These are phyloP conservation scores for Orthosia incerta DNA, from an alignment of 2,888 invertebrate genomes.

Conservation along the genomic window DNA sequence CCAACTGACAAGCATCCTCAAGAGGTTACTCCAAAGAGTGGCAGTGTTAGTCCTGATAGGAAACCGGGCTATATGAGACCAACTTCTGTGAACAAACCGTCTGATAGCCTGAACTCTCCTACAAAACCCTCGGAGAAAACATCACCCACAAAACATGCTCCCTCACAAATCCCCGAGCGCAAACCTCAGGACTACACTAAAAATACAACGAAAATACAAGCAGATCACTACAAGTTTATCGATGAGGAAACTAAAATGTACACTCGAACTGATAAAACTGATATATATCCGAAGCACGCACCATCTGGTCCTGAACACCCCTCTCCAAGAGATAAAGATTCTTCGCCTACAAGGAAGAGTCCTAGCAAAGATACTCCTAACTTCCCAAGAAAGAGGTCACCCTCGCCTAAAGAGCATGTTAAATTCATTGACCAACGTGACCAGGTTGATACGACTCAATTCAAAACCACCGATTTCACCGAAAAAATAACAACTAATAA, in stretches of 20 bases:
- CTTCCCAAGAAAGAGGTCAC: conserved; percentile 69
- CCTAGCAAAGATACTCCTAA: conserved; percentile 68
- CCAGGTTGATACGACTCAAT: conserved; percentile 54
- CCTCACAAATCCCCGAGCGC: conserved; percentile 69
- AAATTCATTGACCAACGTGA: conserved; percentile 68
- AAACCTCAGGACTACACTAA: conserved; percentile 59
- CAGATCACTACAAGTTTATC: conserved; percentile 84
- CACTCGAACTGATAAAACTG: conserved; percentile 70
- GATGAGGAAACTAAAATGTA: conserved; percentile 87
- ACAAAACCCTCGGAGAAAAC: conserved; percentile 68
- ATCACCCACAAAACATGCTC: conserved; percentile 63
- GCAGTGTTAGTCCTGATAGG: conserved; percentile 70
- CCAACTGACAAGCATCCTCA: conserved; percentile 37
- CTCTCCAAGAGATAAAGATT: conserved; percentile 55
- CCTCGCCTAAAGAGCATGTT: conserved; percentile 75
- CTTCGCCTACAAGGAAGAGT: conserved; percentile 68
- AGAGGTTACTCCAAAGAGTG: conserved; percentile 47
- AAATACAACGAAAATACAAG: conserved; percentile 68
- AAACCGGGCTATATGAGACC: conserved; percentile 81
- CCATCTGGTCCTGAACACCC: conserved; percentile 20
- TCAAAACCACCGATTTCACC: conserved; percentile 55
- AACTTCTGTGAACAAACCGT: conserved; percentile 71
- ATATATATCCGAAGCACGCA: conserved; percentile 51
- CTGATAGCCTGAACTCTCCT: conserved; percentile 63
- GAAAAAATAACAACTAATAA: conserved; percentile 50